Evolutionary conservation across 2,797 vertebrate species (phyloP).

Genomic region (Anisognathus igniventris): DNA sequence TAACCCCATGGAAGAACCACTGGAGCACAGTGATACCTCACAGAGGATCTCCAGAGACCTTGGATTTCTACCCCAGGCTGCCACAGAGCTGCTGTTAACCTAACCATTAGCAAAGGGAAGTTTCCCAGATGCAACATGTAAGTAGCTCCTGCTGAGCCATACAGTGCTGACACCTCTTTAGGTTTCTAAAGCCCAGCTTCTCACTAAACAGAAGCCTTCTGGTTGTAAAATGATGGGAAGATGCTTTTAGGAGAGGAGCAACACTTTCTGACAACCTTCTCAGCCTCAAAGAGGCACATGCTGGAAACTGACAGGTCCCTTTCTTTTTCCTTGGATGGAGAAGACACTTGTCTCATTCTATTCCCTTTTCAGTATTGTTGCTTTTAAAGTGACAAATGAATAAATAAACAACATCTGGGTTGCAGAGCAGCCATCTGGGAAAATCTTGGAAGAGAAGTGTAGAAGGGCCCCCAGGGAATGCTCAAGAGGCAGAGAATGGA

Average conservation of each 20-base stretch:
- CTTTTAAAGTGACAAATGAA: constrained; percentile 15
- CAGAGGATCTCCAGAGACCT: neutral
- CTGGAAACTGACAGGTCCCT: neutral
- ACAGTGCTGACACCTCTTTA: neutral
- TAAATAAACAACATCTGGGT: constrained; percentile 54
- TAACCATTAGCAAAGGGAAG: neutral
- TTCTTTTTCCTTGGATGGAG: neutral
- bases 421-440: constrained; percentile 40
- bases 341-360: neutral
- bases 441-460: neutral
- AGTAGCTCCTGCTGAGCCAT: neutral
- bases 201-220: neutral
- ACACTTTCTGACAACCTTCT: neutral
- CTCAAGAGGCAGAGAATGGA: neutral
- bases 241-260: neutral
- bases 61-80: neutral
- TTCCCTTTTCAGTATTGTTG: neutral
- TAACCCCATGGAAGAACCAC: neutral
- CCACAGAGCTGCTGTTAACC: neutral
- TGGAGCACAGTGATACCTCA: neutral
- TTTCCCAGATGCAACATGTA: neutral
- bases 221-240: neutral
- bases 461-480: neutral
- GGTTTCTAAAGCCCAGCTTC: neutral
- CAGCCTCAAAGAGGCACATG: neutral